Conservation (phyloP, 2,888 invertebrate genomes). For the Drosophila greeni region DNA sequence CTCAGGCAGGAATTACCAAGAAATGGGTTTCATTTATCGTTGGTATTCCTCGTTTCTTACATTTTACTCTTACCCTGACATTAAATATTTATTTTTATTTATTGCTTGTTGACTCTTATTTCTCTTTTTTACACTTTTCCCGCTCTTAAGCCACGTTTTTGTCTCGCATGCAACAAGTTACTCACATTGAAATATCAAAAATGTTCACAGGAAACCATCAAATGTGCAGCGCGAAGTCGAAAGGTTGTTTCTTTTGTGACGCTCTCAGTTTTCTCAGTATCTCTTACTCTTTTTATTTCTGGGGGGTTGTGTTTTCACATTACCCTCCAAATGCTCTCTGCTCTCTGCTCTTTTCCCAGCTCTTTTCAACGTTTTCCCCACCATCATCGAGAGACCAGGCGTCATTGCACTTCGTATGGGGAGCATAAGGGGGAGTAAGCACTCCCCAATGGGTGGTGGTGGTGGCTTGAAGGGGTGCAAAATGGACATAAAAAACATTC, state of each 20-base stretch:
- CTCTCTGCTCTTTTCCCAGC: constrained; percentile 29
- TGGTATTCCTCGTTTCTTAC: background rate
- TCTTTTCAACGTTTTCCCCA: constrained; percentile 10
- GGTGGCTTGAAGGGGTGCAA: constrained; percentile 20
- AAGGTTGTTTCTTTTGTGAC: constrained; percentile 38
- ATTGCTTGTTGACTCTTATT: background rate
- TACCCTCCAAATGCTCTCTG: constrained; percentile 12
- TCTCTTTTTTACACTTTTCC: background rate
- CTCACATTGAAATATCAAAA: constrained; percentile 71
- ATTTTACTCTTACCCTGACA: background rate
- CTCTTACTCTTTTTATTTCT: constrained; percentile 17
- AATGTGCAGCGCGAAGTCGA: constrained; percentile 57
- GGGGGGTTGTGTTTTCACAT: constrained; percentile 11
- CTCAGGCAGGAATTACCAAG: background rate
- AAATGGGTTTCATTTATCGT: constrained; percentile 9
- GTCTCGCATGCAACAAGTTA: constrained; percentile 73
- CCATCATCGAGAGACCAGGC: constrained; percentile 23
- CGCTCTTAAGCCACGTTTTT: constrained; percentile 6
- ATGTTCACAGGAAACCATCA: constrained; percentile 75
- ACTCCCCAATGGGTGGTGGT: constrained; percentile 14
- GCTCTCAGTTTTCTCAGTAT: background rate
- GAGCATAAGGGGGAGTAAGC: background rate
- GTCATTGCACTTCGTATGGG: constrained; percentile 42
- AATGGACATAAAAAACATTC: constrained; percentile 18
- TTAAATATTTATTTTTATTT: background rate